These are phyloP conservation scores for Xenops minutus DNA, from an alignment of 2,797 vertebrate genomes.

Conservation along the genomic window DNA sequence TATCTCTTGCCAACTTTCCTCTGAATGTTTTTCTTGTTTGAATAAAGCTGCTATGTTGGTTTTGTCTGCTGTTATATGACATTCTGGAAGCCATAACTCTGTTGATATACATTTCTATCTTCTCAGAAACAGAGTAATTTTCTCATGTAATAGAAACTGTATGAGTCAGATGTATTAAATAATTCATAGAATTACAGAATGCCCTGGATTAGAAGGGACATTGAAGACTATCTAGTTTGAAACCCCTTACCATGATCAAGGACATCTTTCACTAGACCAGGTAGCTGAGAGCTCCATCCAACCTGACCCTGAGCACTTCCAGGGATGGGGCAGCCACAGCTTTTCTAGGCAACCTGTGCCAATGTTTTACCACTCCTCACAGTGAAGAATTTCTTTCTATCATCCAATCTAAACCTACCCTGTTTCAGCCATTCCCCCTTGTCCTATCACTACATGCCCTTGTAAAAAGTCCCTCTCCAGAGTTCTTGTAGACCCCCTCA, in stretches of 20 bases:
- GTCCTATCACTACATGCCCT: neutral
- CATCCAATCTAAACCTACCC: neutral
- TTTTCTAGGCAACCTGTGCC: neutral
- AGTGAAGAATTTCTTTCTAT: neutral
- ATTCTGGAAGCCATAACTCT: neutral
- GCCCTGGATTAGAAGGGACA: neutral
- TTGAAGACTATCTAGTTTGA: neutral
- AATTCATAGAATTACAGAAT: neutral
- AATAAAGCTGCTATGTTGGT: neutral
- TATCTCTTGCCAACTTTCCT: neutral
- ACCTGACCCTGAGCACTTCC: neutral
- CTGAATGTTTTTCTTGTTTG: slow-evolving; percentile 22
- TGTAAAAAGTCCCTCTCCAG: neutral
- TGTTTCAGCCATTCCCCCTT: neutral
- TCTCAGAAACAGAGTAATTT: neutral
- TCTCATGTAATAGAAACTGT: neutral
- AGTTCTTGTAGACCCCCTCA: neutral
- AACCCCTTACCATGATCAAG: neutral
- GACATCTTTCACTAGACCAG: neutral
- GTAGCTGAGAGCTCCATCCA: neutral
- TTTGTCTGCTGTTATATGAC: neutral
- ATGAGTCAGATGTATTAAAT: neutral
- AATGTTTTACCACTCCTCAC: neutral
- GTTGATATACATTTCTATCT: neutral
- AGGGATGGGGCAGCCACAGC: neutral